Evolutionary conservation across 2,888 invertebrate genomes (phyloP).

Genomic region (Hyposoter dolosus): DNA sequence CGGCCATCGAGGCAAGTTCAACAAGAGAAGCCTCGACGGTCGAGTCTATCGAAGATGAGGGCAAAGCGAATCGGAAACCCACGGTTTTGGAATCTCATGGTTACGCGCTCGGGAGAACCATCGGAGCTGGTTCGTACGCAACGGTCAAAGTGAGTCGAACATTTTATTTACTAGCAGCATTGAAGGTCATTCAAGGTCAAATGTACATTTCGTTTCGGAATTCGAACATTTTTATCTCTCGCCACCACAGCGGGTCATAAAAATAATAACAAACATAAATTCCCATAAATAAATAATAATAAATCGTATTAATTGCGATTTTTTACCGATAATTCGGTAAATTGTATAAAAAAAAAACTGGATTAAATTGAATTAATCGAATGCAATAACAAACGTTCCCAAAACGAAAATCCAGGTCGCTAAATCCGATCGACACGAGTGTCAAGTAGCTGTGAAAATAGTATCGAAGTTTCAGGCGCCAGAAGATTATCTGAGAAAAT

Average conservation of each 20-base stretch:
- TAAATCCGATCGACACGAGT: constrained; percentile 90
- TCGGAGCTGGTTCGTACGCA: constrained; percentile 94
- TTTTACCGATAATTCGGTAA: neutral
- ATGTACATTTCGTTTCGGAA: neutral
- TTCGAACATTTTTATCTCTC: neutral
- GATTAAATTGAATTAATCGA: neutral
- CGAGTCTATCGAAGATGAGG: constrained; percentile 59
- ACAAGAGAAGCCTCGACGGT: constrained; percentile 34
- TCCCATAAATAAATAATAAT: neutral
- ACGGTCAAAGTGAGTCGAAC: constrained; percentile 88
- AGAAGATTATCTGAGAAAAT: constrained; percentile 92
- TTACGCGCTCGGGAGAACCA: constrained; percentile 90
- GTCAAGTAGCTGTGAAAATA: constrained; percentile 93
- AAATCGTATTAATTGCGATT: neutral
- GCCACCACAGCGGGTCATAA: neutral
- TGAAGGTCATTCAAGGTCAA: constrained; percentile 6
- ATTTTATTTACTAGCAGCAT: neutral
- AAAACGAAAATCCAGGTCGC: constrained; percentile 87
- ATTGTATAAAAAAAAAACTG: too few species aligned
- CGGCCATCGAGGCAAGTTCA: constrained; percentile 51
- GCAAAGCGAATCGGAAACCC: constrained; percentile 79
- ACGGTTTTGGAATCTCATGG: constrained; percentile 93
- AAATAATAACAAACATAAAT: constrained; percentile 2
- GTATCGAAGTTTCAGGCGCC: constrained; percentile 93
- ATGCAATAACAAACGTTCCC: neutral